Percentiles rank a stretch among this genome's conserved stretches.
Conservation (phyloP, 2,888 invertebrate genomes). For the Poecilus cupreus region DNA sequence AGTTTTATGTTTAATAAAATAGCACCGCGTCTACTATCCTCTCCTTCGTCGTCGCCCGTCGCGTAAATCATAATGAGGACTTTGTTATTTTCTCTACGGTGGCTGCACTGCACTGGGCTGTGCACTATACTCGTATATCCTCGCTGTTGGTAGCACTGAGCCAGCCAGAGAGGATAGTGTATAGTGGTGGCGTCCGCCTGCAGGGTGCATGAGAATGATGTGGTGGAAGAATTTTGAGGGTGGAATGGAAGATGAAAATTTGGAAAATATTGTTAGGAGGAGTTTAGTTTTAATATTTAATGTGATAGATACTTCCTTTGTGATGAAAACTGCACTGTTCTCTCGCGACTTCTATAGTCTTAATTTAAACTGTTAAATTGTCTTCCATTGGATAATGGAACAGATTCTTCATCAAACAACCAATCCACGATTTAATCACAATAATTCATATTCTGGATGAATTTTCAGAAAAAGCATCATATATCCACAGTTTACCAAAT, state of each 20-base stretch:
- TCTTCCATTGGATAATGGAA: no score
- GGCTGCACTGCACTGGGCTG: slow-evolving; percentile 15
- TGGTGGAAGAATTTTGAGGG: background rate
- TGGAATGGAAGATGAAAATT: background rate
- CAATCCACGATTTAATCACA: no score
- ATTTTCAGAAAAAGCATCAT: no score
- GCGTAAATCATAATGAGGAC: slow-evolving; percentile 44
- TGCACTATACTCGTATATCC: slow-evolving; percentile 4
- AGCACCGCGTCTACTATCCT: background rate
- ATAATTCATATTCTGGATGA: no score
- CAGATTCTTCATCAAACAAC: no score
- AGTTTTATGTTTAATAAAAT: slow-evolving; percentile 58
- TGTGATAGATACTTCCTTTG: no score
- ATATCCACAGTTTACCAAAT: no score
- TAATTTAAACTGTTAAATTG: no score
- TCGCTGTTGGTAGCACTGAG: background rate
- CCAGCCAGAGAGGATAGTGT: background rate
- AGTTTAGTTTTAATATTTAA: background rate
- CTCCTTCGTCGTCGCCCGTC: slow-evolving; percentile 1
- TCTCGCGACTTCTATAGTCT: no score
- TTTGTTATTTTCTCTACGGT: slow-evolving; percentile 42
- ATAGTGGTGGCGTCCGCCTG: background rate
- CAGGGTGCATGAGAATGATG: slow-evolving; percentile 6
- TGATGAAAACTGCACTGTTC: no score
- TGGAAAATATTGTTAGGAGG: background rate